phyloP scores from a whole-genome alignment of 1,140 invertebrate species.

The Arion vulgaris region DNA sequence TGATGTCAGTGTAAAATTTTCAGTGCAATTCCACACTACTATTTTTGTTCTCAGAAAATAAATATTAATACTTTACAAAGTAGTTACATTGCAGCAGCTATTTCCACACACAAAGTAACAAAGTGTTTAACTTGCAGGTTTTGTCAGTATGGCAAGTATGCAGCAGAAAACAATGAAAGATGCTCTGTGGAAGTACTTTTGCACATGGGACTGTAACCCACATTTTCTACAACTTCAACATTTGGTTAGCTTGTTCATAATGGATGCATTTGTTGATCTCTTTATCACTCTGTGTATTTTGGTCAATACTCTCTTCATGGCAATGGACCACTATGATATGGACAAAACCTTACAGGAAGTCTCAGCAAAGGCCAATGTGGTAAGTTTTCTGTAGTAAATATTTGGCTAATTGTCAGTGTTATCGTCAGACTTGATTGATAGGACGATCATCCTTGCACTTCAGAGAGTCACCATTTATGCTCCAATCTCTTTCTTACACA shows the following conservation, averaged over 20 bases:
- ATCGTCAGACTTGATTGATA: no score
- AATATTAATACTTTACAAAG: no score
- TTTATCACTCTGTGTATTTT: conserved; percentile 99
- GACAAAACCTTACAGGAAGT: conserved; percentile 76
- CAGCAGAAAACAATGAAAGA: conserved; percentile 62
- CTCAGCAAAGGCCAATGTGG: conserved; percentile 94
- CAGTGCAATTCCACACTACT: no score
- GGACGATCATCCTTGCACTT: no score
- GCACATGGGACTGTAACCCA: conserved; percentile 97
- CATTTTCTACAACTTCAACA: conserved; percentile 92
- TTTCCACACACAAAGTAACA: no score
- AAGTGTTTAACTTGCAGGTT: conserved; percentile 44
- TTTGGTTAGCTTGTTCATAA: conserved; percentile 90
- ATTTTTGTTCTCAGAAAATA: no score
- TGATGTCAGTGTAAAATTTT: no score
- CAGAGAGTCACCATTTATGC: no score
- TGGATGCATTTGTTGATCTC: conserved; percentile 97
- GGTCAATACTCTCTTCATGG: conserved; percentile 98
- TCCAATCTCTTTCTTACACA: no score
- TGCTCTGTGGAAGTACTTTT: conserved; percentile 87
- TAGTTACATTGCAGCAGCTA: no score
- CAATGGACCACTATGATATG: conserved; percentile 96
- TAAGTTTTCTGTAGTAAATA: no score
- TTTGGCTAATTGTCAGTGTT: no score
- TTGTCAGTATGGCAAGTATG: conserved; percentile 51